Evolutionary conservation across 2,888 invertebrate species (phyloP).

Genomic region (Catocala sponsa): DNA sequence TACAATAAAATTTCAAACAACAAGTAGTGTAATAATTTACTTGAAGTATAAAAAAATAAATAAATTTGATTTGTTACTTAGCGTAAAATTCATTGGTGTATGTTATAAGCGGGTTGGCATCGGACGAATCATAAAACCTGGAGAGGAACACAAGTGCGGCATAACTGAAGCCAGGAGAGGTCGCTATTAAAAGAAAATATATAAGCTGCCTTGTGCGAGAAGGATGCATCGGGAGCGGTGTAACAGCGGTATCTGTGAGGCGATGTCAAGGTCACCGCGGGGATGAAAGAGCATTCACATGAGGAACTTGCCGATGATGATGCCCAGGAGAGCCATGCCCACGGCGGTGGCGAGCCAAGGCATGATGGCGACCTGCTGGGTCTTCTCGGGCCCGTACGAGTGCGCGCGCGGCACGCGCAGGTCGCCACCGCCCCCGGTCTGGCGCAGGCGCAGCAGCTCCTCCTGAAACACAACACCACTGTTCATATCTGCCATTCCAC

Average conservation of each 20-base stretch:
- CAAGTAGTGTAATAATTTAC: too few species aligned
- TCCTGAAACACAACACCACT: slow-evolving; percentile 77
- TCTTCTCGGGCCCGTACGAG: slow-evolving; percentile 87
- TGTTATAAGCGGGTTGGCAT: slow-evolving; percentile 15
- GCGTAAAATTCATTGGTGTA: neutral
- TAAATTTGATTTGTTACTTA: neutral
- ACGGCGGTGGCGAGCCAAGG: slow-evolving; percentile 90
- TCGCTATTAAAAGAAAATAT: slow-evolving; percentile 53
- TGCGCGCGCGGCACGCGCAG: slow-evolving; percentile 75
- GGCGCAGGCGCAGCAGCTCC: slow-evolving; percentile 90
- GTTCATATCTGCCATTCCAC: slow-evolving; percentile 6
- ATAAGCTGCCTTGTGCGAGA: slow-evolving; percentile 68
- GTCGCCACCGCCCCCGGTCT: slow-evolving; percentile 62
- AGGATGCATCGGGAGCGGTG: slow-evolving; percentile 71
- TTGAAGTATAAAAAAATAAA: slow-evolving; percentile 3
- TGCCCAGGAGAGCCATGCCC: slow-evolving; percentile 91
- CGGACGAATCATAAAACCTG: slow-evolving; percentile 18
- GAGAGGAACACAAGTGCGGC: slow-evolving; percentile 37
- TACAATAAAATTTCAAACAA: too few species aligned
- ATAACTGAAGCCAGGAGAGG: slow-evolving; percentile 44
- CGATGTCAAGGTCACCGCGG: slow-evolving; percentile 67
- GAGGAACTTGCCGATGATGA: slow-evolving; percentile 94
- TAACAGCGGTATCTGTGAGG: slow-evolving; percentile 72
- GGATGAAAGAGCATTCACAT: slow-evolving; percentile 89
- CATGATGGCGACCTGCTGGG: slow-evolving; percentile 87